Evolutionary conservation across 2,113 vertebrate genomes (phyloP).

Genomic region (Chionis minor): DNA sequence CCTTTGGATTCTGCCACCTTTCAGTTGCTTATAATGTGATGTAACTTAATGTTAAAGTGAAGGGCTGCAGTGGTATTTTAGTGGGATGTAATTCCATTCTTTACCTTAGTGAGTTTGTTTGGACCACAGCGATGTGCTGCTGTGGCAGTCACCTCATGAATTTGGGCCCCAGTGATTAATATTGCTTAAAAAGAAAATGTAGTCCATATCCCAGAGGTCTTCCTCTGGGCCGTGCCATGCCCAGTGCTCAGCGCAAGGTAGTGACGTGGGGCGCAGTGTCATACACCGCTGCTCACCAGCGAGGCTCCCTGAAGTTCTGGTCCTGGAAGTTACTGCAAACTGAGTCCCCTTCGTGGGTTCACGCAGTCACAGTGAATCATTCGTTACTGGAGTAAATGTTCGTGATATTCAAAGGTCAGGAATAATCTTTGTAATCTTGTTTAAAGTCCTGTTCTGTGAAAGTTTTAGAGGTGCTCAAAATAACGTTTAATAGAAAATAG

Average conservation of each 20-base stretch:
- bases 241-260: not conserved
- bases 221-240: not conserved
- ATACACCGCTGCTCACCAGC: not conserved
- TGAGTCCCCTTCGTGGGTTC: not conserved
- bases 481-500: not conserved
- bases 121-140: not conserved
- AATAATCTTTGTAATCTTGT: conserved; percentile 5
- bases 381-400: not conserved
- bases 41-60: not conserved
- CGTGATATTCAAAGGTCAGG: conserved; percentile 22
- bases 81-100: not conserved
- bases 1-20: not conserved
- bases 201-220: not conserved
- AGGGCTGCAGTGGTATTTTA: not conserved
- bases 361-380: not conserved
- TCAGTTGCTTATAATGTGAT: not conserved
- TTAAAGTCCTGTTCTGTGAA: not conserved
- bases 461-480: not conserved
- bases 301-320: not conserved
- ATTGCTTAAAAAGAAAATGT: not conserved
- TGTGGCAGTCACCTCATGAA: not conserved
- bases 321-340: not conserved
- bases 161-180: not conserved
- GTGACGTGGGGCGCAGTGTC: accelerated
- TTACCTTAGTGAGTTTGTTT: not conserved